Percentiles rank a stretch among this genome's conserved stretches.
phyloP scores from a whole-genome alignment of 2,797 vertebrate genomes.

The Lacerta agilis region DNA sequence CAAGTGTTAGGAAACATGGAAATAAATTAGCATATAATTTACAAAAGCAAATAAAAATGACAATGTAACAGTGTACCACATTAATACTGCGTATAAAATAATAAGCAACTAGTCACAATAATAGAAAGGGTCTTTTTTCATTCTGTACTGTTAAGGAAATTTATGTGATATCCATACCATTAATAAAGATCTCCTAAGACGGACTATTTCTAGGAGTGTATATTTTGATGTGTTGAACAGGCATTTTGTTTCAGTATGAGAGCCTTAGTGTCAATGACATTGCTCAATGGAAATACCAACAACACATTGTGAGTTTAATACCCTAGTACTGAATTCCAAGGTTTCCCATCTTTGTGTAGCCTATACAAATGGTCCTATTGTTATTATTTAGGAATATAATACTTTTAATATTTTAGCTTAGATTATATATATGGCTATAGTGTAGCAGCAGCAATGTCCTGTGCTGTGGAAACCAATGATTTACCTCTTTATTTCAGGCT shows the following conservation, averaged over 20 bases:
- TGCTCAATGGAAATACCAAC: constrained; percentile 73
- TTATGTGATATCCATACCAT: constrained; percentile 92
- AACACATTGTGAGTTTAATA: constrained; percentile 68
- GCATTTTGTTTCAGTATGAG: constrained; percentile 67
- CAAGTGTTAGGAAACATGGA: constrained; percentile 92
- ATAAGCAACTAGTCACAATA: constrained; percentile 95
- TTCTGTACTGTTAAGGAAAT: constrained; percentile 89
- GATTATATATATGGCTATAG: constrained; percentile 80
- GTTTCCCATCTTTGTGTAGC: constrained; percentile 53
- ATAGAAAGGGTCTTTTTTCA: constrained; percentile 86
- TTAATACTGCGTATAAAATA: constrained; percentile 99
- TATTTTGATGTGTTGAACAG: constrained; percentile 64
- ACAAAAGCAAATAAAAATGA: constrained; percentile 88
- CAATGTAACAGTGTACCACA: constrained; percentile 97
- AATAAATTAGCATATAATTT: constrained; percentile 99
- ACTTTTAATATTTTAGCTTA: constrained; percentile 70
- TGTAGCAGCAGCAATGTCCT: constrained; percentile 80
- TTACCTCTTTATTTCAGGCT: constrained; percentile 60
- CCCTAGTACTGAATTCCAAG: constrained; percentile 65
- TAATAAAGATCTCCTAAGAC: constrained; percentile 88
- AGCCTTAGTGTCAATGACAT: constrained; percentile 68
- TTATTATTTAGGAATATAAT: constrained; percentile 69
- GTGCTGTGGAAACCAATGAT: constrained; percentile 68
- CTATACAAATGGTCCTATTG: constrained; percentile 57
- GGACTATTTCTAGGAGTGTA: constrained; percentile 67